A percentile compares a stretch with the other conserved stretches of the same genome.
Evolutionary conservation across 2,797 vertebrate genomes (phyloP).

Genomic region (Peromyscus nudipes): DNA sequence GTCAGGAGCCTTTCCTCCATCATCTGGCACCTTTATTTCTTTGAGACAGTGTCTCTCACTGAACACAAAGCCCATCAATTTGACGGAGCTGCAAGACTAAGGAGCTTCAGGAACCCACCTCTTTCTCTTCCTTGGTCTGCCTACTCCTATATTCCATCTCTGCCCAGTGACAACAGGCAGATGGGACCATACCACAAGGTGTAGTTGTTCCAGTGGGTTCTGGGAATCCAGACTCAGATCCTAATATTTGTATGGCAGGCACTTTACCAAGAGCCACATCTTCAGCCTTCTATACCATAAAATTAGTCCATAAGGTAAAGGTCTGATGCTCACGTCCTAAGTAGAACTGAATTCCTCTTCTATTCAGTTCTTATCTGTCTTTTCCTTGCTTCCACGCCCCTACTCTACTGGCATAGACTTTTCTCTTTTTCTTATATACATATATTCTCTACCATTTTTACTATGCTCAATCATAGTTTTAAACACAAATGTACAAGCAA

Average conservation of each 20-base stretch:
- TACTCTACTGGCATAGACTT: neutral
- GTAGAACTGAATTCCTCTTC: neutral
- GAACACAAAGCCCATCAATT: neutral
- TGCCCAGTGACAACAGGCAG: neutral
- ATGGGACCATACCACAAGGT: neutral
- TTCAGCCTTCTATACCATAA: neutral
- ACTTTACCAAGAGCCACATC: neutral
- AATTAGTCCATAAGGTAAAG: neutral
- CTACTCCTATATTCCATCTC: neutral
- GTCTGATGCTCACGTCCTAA: neutral
- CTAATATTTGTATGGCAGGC: neutral
- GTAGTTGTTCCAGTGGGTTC: neutral
- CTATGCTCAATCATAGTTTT: neutral
- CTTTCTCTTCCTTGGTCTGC: neutral
- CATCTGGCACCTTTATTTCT: neutral
- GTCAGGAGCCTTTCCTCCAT: neutral
- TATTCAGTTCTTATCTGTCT: neutral
- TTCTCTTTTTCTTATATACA: neutral
- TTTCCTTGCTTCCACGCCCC: neutral
- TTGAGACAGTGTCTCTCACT: neutral
- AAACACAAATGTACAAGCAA: neutral
- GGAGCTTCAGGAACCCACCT: neutral
- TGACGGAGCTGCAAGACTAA: neutral
- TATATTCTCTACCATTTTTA: neutral
- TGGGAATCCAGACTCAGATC: neutral